Base-by-base conservation (phyloP, 2,888 invertebrate species). In the Epirrhoe alternata region DNA sequence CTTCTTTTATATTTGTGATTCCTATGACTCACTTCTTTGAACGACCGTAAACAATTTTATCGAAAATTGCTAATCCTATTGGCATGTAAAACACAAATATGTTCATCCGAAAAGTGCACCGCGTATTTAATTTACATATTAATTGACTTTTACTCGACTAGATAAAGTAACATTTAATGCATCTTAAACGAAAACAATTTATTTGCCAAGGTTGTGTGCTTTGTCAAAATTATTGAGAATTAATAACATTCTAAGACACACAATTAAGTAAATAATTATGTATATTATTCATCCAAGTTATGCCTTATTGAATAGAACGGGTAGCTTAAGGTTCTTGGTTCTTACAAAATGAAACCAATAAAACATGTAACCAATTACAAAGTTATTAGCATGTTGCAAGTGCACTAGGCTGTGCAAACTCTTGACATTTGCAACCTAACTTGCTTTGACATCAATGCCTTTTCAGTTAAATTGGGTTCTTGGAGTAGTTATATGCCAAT, bases 1-100 rank as follows among this genome's bases (percentile, higher is more conserved):
- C 58, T 64, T 61, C 54, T 24, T 53, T 60, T 45, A 64, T 67
- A 66, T 69, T 68, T 64, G 67, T 63, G 53, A 68, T 72, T 64
- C 70, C 66, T 60, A 61, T 73, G 73, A 73, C 65, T 71, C 73
- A 70, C 33, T 53, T 63, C 52, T 68, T 56, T 60, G 24, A 61
- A 68, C 56, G 58, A 63, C 65, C 68, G 67, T 68, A 64, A 51
- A 69, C 66, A 70, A 66, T 68, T 70, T 66, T 68, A 73, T 70
- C 65, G 70, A 64, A 70, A 68, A 70, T 67, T 52, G 67, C 62
- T 68, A 68, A 70, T 59, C 64, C 60, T 50, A 38, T 52, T 16
- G 64, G 64, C 50, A 68, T 67, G 63, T 65, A 45, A 30, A 66
- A 61, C 52, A 58, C 57, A 58, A 12, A 42, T 12, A 42, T 10